phyloP scores from a whole-genome alignment of 2,888 invertebrate genomes.

The Agriotes lineatus region DNA sequence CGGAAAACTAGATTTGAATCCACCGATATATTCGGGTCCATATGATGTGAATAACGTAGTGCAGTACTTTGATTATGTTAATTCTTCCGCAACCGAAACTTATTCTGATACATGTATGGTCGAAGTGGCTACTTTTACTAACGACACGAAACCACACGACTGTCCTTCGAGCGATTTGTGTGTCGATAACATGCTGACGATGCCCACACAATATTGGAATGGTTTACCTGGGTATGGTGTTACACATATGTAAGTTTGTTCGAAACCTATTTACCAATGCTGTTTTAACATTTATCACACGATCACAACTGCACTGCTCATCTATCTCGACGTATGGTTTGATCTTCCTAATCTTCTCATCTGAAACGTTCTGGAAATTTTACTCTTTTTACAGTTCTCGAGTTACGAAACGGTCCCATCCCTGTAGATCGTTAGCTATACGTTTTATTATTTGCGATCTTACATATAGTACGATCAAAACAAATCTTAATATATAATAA shows the following conservation, averaged over 20 bases:
- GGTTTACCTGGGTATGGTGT: conserved; percentile 21
- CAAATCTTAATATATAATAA: too few species aligned
- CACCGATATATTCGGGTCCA: not conserved
- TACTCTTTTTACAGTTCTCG: too few species aligned
- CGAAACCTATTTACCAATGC: too few species aligned
- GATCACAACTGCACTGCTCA: too few species aligned
- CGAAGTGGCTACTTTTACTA: not conserved
- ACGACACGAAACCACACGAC: not conserved
- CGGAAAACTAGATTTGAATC: conserved; percentile 20
- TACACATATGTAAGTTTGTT: conserved; percentile 26
- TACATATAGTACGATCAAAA: too few species aligned
- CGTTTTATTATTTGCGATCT: too few species aligned
- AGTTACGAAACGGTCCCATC: too few species aligned
- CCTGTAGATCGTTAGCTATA: too few species aligned
- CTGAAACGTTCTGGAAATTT: too few species aligned
- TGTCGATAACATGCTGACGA: conserved; percentile 1
- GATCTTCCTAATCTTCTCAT: too few species aligned
- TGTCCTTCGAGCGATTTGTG: not conserved
- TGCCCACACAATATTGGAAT: not conserved
- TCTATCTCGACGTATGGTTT: too few species aligned
- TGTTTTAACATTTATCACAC: too few species aligned
- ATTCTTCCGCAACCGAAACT: not conserved
- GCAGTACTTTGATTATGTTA: not conserved
- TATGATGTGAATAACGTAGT: not conserved
- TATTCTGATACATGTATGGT: conserved; percentile 6